Evolutionary conservation across 2,797 vertebrate genomes (phyloP).

Genomic region (Atherinosoma microstoma): DNA sequence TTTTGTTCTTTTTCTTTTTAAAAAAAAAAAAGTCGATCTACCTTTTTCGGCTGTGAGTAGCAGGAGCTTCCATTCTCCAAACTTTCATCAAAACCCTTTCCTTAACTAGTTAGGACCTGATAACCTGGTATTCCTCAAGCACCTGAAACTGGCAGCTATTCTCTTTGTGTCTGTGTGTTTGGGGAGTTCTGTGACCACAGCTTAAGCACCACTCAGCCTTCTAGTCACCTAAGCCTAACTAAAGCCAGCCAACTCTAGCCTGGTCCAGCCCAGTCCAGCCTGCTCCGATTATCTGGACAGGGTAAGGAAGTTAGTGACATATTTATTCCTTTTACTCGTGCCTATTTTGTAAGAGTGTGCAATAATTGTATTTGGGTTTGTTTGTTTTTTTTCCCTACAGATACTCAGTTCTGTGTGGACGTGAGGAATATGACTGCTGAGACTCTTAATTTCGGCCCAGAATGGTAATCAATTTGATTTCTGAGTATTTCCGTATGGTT

Average conservation of each 20-base stretch:
- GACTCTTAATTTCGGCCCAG: constrained; percentile 96
- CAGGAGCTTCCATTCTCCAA: constrained; percentile 80
- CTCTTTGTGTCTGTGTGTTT: constrained; percentile 78
- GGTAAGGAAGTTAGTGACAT: constrained; percentile 64
- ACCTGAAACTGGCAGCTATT: constrained; percentile 88
- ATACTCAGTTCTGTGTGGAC: constrained; percentile 85
- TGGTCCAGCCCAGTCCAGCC: constrained; percentile 84
- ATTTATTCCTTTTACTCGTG: not conserved
- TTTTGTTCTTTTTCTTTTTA: constrained; percentile 71
- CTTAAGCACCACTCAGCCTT: constrained; percentile 85
- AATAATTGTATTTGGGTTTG: fast-evolving
- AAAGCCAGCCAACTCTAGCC: constrained; percentile 79
- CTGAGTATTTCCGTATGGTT: not conserved
- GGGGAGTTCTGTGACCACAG: constrained; percentile 82
- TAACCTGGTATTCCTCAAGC: constrained; percentile 80
- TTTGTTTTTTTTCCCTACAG: constrained; percentile 45
- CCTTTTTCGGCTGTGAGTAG: constrained; percentile 78
- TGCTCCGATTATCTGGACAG: constrained; percentile 89
- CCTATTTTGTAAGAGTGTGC: not conserved
- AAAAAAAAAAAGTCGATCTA: constrained; percentile 65
- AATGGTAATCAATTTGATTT: constrained; percentile 84
- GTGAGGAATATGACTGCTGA: constrained; percentile 93
- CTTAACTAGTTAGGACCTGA: constrained; percentile 75
- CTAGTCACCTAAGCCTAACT: constrained; percentile 85
- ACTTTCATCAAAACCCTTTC: constrained; percentile 69